These are phyloP conservation scores for Engraulis encrasicolus DNA, from an alignment of 2,113 vertebrate species.

Conservation along the genomic window DNA sequence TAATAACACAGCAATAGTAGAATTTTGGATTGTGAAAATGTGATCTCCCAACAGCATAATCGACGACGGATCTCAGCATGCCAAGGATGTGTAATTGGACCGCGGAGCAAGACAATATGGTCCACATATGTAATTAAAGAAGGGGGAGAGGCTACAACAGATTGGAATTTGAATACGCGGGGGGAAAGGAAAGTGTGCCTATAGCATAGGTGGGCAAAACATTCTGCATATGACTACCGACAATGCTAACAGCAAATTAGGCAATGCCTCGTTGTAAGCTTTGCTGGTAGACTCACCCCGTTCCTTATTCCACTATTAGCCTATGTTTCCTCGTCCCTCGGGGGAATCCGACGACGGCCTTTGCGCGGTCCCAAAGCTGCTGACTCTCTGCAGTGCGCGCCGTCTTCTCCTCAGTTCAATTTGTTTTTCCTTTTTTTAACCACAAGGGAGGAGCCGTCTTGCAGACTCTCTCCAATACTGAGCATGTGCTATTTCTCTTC, in stretches of 20 bases:
- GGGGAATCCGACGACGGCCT: slow-evolving; percentile 11
- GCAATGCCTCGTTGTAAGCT: neutral
- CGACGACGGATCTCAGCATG: neutral
- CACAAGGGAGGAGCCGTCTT: slow-evolving; percentile 11
- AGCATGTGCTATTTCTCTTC: slow-evolving; percentile 7
- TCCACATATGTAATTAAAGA: neutral
- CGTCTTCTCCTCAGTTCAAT: slow-evolving; percentile 9
- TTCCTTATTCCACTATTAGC: slow-evolving; percentile 7
- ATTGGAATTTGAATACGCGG: neutral
- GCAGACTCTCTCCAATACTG: slow-evolving; percentile 3
- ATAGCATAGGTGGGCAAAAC: neutral
- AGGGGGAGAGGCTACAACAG: neutral
- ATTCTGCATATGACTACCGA: neutral
- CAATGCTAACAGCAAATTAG: neutral
- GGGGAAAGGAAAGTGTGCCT: neutral
- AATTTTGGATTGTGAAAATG: neutral
- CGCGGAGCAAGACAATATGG: neutral
- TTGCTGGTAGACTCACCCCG: neutral
- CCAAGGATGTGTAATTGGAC: neutral
- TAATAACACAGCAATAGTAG: neutral
- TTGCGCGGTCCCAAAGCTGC: slow-evolving; percentile 11
- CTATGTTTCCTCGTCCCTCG: slow-evolving; percentile 16
- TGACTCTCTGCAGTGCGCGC: slow-evolving; percentile 8
- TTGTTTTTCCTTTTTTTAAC: slow-evolving; percentile 17
- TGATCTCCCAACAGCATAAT: neutral